phyloP scores from a whole-genome alignment of 2,888 invertebrate genomes.

The Agrilus mali region DNA sequence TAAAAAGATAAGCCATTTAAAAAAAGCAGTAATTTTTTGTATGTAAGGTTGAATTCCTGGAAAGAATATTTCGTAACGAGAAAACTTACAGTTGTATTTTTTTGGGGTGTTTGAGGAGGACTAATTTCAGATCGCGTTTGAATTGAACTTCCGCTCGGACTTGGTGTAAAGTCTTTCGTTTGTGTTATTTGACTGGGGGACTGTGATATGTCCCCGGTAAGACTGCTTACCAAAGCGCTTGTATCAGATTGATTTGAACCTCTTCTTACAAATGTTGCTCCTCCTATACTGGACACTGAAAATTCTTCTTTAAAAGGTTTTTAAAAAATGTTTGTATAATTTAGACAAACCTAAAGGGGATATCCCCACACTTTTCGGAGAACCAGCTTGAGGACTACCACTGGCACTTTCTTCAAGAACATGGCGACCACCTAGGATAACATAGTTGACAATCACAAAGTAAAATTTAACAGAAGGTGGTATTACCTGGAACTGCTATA shows the following conservation, averaged over 20 bases:
- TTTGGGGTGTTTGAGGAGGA: conserved; percentile 36
- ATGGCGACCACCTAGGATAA: conserved; percentile 13
- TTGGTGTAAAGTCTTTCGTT: conserved; percentile 40
- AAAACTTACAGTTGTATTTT: conserved; percentile 19
- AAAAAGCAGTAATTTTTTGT: not conserved
- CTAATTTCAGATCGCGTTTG: conserved; percentile 40
- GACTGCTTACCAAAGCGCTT: conserved; percentile 46
- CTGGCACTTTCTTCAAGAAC: conserved; percentile 35
- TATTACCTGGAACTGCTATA: conserved; percentile 43
- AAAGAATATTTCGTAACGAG: not conserved
- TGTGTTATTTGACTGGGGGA: conserved; percentile 40
- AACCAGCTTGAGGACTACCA: conserved; percentile 41
- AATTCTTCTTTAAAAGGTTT: conserved; percentile 1
- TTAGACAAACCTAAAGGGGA: conserved; percentile 40
- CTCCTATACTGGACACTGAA: conserved; percentile 32
- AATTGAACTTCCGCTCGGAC: conserved; percentile 41
- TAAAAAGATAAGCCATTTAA: not conserved
- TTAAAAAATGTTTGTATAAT: not conserved
- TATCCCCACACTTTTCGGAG: conserved; percentile 41
- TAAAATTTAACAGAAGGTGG: not conserved
- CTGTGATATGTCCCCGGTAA: conserved; percentile 48
- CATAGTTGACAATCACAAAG: not conserved
- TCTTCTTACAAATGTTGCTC: conserved; percentile 35
- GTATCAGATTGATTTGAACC: conserved; percentile 48
- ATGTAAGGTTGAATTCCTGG: not conserved